These are phyloP conservation scores for Hemistola chrysoprasaria DNA, from an alignment of 2,888 invertebrate genomes.

Conservation along the genomic window DNA sequence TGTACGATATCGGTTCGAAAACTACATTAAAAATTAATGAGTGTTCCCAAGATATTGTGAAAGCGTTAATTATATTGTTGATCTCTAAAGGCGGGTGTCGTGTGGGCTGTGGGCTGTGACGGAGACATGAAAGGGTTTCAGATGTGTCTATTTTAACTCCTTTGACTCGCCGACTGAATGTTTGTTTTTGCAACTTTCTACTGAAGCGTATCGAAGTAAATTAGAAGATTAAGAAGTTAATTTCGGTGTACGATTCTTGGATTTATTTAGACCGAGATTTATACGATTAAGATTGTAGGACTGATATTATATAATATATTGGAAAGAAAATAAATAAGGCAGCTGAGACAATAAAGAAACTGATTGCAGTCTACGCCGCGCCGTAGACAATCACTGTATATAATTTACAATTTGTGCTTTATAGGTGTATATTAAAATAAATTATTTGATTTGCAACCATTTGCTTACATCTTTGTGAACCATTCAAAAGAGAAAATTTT, in stretches of 20 bases:
- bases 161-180: conserved; percentile 63
- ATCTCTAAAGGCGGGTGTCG: conserved; percentile 42
- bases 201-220: conserved; percentile 24
- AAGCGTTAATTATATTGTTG: conserved; percentile 32
- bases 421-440: too few species aligned
- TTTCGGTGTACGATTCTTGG: conserved; percentile 1
- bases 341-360: too few species aligned
- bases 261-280: too few species aligned
- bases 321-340: too few species aligned
- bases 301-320: too few species aligned
- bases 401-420: too few species aligned
- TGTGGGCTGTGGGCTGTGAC: conserved; percentile 55
- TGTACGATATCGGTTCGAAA: too few species aligned
- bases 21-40: conserved; percentile 7
- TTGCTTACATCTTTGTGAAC: too few species aligned
- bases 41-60: conserved; percentile 12
- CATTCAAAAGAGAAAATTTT: too few species aligned
- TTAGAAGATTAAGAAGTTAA: conserved; percentile 13
- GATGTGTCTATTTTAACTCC: conserved; percentile 75
- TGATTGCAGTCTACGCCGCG: too few species aligned
- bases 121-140: conserved; percentile 74
- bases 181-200: conserved; percentile 73
- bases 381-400: too few species aligned
- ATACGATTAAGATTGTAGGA: background rate
- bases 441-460: too few species aligned